Conservation (phyloP, 2,888 invertebrate genomes). For the Argyra leucocephala region DNA sequence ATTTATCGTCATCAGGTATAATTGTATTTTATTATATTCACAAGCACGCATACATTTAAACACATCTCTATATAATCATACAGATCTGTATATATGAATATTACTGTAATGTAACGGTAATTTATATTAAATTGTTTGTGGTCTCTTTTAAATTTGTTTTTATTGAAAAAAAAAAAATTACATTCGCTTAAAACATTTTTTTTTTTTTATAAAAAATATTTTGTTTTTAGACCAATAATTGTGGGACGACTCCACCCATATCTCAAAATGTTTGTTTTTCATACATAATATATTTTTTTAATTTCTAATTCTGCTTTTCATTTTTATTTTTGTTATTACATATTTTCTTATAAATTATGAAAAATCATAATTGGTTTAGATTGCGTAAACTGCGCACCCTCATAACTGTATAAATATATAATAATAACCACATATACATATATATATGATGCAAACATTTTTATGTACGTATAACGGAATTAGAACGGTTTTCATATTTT, state of each 20-base stretch:
- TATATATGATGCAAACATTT: too few species aligned
- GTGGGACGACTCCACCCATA: neutral
- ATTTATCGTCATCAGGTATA: too few species aligned
- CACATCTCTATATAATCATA: neutral
- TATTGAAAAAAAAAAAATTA: too few species aligned
- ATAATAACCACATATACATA: neutral
- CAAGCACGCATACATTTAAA: too few species aligned
- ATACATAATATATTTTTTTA: neutral
- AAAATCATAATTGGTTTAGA: neutral
- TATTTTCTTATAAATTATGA: conserved; percentile 4
- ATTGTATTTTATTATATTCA: too few species aligned
- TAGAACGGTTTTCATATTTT: neutral
- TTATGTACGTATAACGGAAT: neutral
- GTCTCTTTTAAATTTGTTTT: neutral
- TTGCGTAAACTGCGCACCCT: conserved; percentile 4
- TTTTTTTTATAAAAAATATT: too few species aligned
- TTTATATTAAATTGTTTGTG: neutral
- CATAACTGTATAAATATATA: neutral
- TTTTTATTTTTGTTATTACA: too few species aligned
- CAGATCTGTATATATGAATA: neutral
- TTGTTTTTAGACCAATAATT: too few species aligned
- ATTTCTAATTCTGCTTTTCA: neutral
- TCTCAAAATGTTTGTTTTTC: neutral
- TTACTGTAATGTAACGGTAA: neutral
- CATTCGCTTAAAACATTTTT: neutral